Percentiles rank a stretch among this genome's conserved stretches.
These are phyloP conservation scores for Brachyopa scutellaris DNA, from an alignment of 2,888 invertebrate genomes.

Conservation along the genomic window DNA sequence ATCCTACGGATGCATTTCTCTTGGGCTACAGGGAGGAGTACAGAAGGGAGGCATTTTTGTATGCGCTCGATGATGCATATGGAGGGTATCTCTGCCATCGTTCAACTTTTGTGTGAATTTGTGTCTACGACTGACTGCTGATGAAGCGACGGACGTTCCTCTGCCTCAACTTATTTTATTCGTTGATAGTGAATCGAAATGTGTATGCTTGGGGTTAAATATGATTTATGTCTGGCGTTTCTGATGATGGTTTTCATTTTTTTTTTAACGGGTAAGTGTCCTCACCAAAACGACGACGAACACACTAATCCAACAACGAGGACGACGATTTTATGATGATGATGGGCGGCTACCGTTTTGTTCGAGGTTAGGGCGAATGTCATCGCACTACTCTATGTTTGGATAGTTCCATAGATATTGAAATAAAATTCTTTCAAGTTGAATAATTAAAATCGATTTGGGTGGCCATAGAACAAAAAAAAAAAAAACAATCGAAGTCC, in stretches of 20 bases:
- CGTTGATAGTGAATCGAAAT: slow-evolving; percentile 56
- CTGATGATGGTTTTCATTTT: too few species aligned
- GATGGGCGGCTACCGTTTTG: slow-evolving; percentile 41
- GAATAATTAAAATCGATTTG: slow-evolving; percentile 63
- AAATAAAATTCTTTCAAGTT: slow-evolving; percentile 1
- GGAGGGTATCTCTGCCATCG: slow-evolving; percentile 38
- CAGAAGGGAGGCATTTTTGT: slow-evolving; percentile 65
- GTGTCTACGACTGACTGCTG: slow-evolving; percentile 8
- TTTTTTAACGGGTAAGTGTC: slow-evolving; percentile 68
- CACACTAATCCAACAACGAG: neutral
- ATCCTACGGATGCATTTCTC: slow-evolving; percentile 65
- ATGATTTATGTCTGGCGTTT: slow-evolving; percentile 72
- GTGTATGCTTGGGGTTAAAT: slow-evolving; percentile 44
- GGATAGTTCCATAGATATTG: slow-evolving; percentile 24
- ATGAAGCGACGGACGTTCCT: neutral
- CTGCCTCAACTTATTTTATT: slow-evolving; percentile 19
- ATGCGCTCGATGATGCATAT: slow-evolving; percentile 66
- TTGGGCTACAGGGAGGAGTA: slow-evolving; percentile 4
- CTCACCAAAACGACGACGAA: slow-evolving; percentile 28
- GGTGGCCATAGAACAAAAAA: neutral
- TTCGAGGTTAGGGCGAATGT: slow-evolving; percentile 49
- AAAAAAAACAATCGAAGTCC: neutral
- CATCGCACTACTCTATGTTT: slow-evolving; percentile 45
- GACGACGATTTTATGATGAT: slow-evolving; percentile 6
- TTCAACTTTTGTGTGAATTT: slow-evolving; percentile 20